Conservation (phyloP, 2,113 vertebrate species). For the Nycticebus coucang region DNA sequence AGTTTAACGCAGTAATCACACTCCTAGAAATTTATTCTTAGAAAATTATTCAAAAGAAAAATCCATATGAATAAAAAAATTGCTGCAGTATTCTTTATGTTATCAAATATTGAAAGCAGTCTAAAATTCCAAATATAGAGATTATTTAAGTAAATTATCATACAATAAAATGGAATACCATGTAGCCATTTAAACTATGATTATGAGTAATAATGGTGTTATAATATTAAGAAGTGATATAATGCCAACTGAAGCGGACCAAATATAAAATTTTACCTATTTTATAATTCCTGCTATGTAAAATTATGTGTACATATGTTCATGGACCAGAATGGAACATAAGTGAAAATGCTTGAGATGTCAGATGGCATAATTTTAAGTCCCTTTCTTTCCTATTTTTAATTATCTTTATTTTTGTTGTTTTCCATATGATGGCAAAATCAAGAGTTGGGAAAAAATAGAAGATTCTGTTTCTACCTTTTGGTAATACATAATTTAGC, state of each 20-base stretch:
- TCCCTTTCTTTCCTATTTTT: constrained; percentile 12
- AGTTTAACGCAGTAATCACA: neutral
- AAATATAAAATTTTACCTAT: constrained; percentile 38
- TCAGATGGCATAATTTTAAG: neutral
- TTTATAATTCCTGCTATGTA: constrained; percentile 25
- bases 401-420: constrained; percentile 52
- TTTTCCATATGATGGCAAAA: constrained; percentile 42
- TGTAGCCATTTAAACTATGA: neutral
- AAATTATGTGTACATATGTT: constrained; percentile 10
- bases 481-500: constrained; percentile 16
- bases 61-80: constrained; percentile 21
- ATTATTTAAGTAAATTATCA: neutral
- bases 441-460: constrained; percentile 6
- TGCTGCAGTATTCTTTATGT: constrained; percentile 1
- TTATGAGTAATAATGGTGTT: neutral
- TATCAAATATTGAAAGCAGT: constrained; percentile 39
- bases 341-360: constrained; percentile 11
- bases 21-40: constrained; percentile 32
- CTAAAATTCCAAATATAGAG: constrained; percentile 10
- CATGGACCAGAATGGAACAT: constrained; percentile 22
- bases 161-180: neutral
- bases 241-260: neutral
- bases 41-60: constrained; percentile 33
- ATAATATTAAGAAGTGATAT: neutral
- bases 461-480: neutral